Evolutionary conservation across 2,888 invertebrate genomes (phyloP).

Genomic region (Formica aserva): DNA sequence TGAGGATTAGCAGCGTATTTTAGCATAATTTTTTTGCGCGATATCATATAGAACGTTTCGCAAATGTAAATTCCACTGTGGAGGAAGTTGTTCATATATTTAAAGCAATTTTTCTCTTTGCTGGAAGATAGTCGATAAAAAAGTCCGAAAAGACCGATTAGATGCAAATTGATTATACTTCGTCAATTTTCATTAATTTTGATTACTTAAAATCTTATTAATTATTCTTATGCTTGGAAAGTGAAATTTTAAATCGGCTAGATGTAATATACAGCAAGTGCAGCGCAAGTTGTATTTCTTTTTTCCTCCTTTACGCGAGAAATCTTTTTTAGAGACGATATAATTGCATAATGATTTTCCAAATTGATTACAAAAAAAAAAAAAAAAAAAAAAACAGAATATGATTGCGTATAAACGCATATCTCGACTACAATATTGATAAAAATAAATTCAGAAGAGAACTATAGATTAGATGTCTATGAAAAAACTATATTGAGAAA

Average conservation of each 20-base stretch:
- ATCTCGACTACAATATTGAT: not conserved
- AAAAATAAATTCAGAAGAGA: not conserved
- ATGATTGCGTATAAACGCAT: not conserved
- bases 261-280: not conserved
- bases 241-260: not conserved
- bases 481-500: slow-evolving; percentile 12
- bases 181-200: not conserved
- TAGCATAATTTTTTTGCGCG: slow-evolving; percentile 31
- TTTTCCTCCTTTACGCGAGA: not conserved
- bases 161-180: not conserved
- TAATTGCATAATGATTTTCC: slow-evolving; percentile 5
- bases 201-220: not conserved
- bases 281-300: not conserved
- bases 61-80: not conserved
- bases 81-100: not conserved
- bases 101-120: not conserved
- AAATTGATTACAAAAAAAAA: not conserved
- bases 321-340: slow-evolving; percentile 1
- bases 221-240: not conserved
- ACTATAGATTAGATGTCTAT: not conserved
- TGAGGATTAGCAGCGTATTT: slow-evolving; percentile 33
- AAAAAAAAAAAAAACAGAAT: slow-evolving; percentile 17
- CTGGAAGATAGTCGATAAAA: not conserved
- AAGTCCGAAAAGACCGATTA: not conserved
- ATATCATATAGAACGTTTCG: slow-evolving; percentile 2